phyloP scores from a whole-genome alignment of 2,888 invertebrate species.

The Tolmerus cingulatus region DNA sequence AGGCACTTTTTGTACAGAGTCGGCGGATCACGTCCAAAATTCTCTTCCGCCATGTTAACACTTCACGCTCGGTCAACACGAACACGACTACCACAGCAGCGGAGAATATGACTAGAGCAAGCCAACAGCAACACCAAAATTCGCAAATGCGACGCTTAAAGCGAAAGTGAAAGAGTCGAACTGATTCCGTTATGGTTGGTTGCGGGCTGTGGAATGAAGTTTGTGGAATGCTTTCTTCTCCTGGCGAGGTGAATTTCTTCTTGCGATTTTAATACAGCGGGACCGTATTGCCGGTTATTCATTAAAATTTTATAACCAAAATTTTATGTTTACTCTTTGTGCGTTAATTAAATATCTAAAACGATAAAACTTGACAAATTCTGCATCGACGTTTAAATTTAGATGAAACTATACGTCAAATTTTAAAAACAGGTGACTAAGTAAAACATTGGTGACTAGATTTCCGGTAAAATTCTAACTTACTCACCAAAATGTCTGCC shows the following conservation, averaged over 20 bases:
- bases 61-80: neutral
- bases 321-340: no score
- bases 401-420: no score
- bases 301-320: no score
- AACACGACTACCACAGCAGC: neutral
- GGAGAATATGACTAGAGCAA: neutral
- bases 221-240: neutral
- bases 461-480: no score
- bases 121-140: neutral
- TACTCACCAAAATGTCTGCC: no score
- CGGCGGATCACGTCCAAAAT: slow-evolving; percentile 53
- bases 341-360: no score
- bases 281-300: neutral
- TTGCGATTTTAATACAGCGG: neutral
- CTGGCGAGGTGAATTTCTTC: neutral
- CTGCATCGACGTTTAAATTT: no score
- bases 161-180: neutral
- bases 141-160: neutral
- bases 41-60: slow-evolving; percentile 52
- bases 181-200: neutral
- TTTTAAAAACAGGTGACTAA: no score
- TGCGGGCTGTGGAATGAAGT: no score
- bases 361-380: no score
- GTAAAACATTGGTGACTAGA: no score
- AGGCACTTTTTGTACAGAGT: slow-evolving; percentile 58